These are phyloP conservation scores for Formica aserva DNA, from an alignment of 2,888 invertebrate species.

Conservation along the genomic window DNA sequence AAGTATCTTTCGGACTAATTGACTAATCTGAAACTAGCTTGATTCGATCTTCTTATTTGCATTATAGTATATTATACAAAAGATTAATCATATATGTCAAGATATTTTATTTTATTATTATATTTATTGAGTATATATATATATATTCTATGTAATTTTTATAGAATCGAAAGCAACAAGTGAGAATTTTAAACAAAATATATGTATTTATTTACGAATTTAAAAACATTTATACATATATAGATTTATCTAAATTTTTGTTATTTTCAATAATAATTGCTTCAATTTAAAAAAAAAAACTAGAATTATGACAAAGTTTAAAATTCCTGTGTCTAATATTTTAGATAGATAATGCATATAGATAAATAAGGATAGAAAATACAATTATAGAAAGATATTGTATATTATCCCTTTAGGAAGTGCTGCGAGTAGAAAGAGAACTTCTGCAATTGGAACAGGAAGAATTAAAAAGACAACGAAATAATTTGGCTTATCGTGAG, in stretches of 20 bases:
- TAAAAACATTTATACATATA: not conserved
- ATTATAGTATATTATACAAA: slow-evolving; percentile 1
- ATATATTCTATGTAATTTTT: not conserved
- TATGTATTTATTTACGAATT: not conserved
- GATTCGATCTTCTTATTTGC: not conserved
- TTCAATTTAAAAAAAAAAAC: slow-evolving; percentile 51
- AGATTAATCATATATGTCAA: not conserved
- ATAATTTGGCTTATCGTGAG: slow-evolving; percentile 90
- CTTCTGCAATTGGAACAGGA: slow-evolving; percentile 92
- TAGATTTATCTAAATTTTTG: not conserved
- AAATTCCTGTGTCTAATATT: not conserved
- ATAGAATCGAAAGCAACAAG: slow-evolving; percentile 1
- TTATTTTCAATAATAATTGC: slow-evolving; percentile 16
- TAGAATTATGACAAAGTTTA: not conserved
- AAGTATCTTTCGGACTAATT: not conserved
- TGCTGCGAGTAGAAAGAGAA: slow-evolving; percentile 92
- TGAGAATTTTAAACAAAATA: slow-evolving; percentile 7
- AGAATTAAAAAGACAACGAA: slow-evolving; percentile 91
- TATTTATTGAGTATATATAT: not conserved
- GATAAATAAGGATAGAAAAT: not conserved
- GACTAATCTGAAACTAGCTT: slow-evolving; percentile 26
- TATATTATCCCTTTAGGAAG: slow-evolving; percentile 86
- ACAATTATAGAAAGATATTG: not conserved
- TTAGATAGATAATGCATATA: not conserved
- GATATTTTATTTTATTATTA: slow-evolving; percentile 13